Percentiles rank a stretch among this genome's conserved stretches.
Evolutionary conservation across 2,797 vertebrate genomes (phyloP).

Genomic region (Phataginus tetradactyla): DNA sequence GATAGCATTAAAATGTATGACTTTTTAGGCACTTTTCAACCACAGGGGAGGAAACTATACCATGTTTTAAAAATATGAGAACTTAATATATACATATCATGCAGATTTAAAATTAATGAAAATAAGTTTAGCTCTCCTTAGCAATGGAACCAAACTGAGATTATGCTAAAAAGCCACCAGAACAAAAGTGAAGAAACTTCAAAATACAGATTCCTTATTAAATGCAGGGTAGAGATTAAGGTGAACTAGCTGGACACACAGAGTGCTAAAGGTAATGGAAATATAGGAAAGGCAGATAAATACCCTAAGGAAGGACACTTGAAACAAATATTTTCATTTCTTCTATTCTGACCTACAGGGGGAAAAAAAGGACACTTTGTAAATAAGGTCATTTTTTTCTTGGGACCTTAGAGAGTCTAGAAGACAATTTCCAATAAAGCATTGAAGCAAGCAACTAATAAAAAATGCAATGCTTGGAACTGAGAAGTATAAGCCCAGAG

Average conservation of each 20-base stretch:
- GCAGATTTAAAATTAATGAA: constrained; percentile 34
- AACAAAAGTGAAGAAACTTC: constrained; percentile 39
- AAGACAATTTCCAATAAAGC: constrained; percentile 36
- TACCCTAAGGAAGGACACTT: neutral
- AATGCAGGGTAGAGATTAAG: neutral
- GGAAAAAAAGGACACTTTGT: neutral
- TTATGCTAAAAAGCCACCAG: constrained; percentile 27
- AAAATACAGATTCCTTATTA: constrained; percentile 25
- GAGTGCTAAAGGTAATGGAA: neutral
- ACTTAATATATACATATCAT: neutral
- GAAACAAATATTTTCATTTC: constrained; percentile 10
- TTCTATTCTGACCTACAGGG: neutral
- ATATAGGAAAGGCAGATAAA: neutral
- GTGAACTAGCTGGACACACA: neutral
- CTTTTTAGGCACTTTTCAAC: constrained; percentile 11
- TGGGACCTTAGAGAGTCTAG: neutral
- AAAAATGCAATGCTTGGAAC: neutral
- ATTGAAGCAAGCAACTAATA: neutral
- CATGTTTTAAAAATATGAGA: neutral
- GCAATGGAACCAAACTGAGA: neutral
- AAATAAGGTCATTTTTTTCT: constrained; percentile 12
- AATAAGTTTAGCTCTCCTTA: constrained; percentile 37
- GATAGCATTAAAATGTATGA: constrained; percentile 20
- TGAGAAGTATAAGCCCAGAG: neutral
- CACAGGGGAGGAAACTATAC: neutral